Conservation (phyloP, 2,888 invertebrate genomes). For the Chorisops tibialis region DNA sequence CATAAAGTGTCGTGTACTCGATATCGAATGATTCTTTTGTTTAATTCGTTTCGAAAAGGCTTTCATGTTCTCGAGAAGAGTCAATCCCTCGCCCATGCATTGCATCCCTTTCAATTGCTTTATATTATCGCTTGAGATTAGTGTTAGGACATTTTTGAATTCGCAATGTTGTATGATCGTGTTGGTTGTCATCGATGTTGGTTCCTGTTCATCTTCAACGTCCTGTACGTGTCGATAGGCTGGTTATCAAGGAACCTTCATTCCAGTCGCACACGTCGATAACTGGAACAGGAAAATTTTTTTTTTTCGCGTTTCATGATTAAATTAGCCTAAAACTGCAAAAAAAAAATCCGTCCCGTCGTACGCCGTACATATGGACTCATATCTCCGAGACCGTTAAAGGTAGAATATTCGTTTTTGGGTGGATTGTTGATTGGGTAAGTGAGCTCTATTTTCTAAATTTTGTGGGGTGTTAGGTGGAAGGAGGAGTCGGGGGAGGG, state of each 20-base stretch:
- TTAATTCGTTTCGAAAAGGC: slow-evolving; percentile 50
- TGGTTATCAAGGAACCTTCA: slow-evolving; percentile 54
- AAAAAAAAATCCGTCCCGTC: too few relatives aligned
- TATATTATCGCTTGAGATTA: slow-evolving; percentile 28
- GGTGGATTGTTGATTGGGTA: too few relatives aligned
- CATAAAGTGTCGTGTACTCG: slow-evolving; percentile 59
- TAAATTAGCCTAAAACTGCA: too few relatives aligned
- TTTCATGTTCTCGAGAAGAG: slow-evolving; percentile 55
- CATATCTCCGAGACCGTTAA: too few relatives aligned
- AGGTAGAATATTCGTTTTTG: too few relatives aligned
- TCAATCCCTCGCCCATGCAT: slow-evolving; percentile 35
- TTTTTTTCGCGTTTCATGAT: too few relatives aligned
- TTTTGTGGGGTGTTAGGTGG: too few relatives aligned
- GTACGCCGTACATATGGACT: too few relatives aligned
- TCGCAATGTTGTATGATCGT: slow-evolving; percentile 20
- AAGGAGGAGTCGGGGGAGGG: too few relatives aligned
- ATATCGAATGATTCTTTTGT: slow-evolving; percentile 53
- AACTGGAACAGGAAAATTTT: slow-evolving; percentile 53
- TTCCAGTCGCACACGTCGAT: slow-evolving; percentile 62
- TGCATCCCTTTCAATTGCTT: slow-evolving; percentile 22
- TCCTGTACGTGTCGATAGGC: slow-evolving; percentile 43
- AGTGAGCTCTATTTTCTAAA: too few relatives aligned
- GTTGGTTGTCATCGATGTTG: slow-evolving; percentile 37
- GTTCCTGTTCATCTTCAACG: slow-evolving; percentile 14
- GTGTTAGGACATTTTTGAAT: slow-evolving; percentile 27